A percentile compares a stretch with the other conserved stretches of the same genome.
Evolutionary conservation across 2,113 vertebrate genomes (phyloP).

Genomic region (Martes martes): DNA sequence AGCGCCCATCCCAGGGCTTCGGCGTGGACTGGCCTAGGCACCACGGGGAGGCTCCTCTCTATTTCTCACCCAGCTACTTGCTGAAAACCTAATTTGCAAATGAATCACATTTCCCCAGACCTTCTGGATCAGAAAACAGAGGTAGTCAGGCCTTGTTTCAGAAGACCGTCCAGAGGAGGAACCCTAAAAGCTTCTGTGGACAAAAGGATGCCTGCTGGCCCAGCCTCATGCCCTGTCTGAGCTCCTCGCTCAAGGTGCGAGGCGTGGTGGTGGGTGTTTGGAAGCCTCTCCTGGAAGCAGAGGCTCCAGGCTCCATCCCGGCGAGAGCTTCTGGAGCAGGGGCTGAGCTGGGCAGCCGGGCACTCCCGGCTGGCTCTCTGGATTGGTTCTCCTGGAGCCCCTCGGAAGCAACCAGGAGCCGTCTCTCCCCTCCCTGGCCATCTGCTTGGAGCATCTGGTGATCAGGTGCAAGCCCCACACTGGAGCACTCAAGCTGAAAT

Average conservation of each 20-base stretch:
- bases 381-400: slow-evolving; percentile 84
- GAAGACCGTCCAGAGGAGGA: slow-evolving; percentile 58
- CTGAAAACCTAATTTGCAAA: slow-evolving; percentile 65
- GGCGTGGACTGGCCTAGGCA: not conserved
- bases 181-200: not conserved
- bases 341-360: slow-evolving; percentile 62
- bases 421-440: slow-evolving; percentile 86
- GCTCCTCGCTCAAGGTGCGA: not conserved
- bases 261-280: not conserved
- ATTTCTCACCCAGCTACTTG: slow-evolving; percentile 55
- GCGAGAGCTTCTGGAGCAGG: not conserved
- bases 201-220: not conserved
- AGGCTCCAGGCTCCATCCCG: not conserved
- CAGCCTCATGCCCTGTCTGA: not conserved
- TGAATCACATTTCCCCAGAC: slow-evolving; percentile 59
- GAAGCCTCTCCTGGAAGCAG: not conserved
- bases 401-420: slow-evolving; percentile 84
- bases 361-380: slow-evolving; percentile 68
- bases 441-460: slow-evolving; percentile 90
- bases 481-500: slow-evolving; percentile 87
- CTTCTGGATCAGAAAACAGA: slow-evolving; percentile 35
- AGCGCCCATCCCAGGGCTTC: not conserved
- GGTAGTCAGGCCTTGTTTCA: slow-evolving; percentile 8
- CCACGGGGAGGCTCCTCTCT: not conserved
- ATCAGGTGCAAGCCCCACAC: slow-evolving; percentile 87